A percentile compares a stretch with the other conserved stretches of the same genome.
Conservation (phyloP, 2,888 invertebrate species). For the Brachynemurus nebulosus region DNA sequence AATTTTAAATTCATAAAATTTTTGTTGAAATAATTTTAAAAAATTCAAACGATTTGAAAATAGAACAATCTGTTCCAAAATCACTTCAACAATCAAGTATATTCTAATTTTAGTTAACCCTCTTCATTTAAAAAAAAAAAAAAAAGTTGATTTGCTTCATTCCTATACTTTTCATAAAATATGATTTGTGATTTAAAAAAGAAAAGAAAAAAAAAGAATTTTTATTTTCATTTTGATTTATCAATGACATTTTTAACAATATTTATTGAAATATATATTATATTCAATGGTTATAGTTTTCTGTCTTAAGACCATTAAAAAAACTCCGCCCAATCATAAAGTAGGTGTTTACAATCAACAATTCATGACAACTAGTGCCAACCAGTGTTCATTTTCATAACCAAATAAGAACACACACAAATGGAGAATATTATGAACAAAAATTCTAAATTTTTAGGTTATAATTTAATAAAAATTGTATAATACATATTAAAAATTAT, state of each 20-base stretch:
- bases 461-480: conserved; percentile 1
- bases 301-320: conserved; percentile 20
- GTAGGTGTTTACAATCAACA: conserved; percentile 24
- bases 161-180: too few species aligned
- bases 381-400: conserved; percentile 22
- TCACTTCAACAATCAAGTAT: too few species aligned
- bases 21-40: too few species aligned
- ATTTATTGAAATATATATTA: conserved; percentile 12
- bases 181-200: conserved; percentile 10
- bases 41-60: too few species aligned
- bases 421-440: not conserved
- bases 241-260: conserved; percentile 11
- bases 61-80: too few species aligned
- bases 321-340: conserved; percentile 27
- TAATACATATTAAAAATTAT: conserved; percentile 1
- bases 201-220: too few species aligned
- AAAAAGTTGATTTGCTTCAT: too few species aligned
- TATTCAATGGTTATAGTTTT: conserved; percentile 7
- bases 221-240: conserved; percentile 10
- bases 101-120: too few species aligned
- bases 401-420: conserved; percentile 9
- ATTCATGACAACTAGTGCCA: conserved; percentile 29
- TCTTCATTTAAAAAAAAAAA: too few species aligned
- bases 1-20: too few species aligned
- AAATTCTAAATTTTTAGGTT: conserved; percentile 8